phyloP scores from a whole-genome alignment of 2,888 invertebrate species.

The Apoda limacodes region DNA sequence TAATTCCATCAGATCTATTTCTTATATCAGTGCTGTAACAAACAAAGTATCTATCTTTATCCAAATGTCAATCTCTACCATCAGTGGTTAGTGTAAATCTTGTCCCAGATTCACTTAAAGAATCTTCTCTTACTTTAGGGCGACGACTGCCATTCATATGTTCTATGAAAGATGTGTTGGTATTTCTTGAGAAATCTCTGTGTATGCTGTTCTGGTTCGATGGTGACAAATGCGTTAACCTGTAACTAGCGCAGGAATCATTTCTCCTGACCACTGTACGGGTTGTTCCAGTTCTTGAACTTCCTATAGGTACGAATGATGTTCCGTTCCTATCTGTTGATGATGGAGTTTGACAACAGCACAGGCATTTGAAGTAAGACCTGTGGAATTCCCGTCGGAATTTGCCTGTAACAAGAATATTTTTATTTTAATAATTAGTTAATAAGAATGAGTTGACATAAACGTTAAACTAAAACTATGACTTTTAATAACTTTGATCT shows the following conservation, averaged over 20 bases:
- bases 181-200: slow-evolving; percentile 48
- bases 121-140: slow-evolving; percentile 47
- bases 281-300: slow-evolving; percentile 53
- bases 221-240: slow-evolving; percentile 56
- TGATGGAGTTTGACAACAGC: slow-evolving; percentile 42
- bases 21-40: slow-evolving; percentile 29
- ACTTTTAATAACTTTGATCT: no score
- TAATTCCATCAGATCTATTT: slow-evolving; percentile 33
- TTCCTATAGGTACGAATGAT: slow-evolving; percentile 55
- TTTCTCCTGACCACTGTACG: slow-evolving; percentile 55
- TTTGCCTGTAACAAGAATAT: slow-evolving; percentile 71
- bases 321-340: slow-evolving; percentile 49
- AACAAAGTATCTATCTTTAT: slow-evolving; percentile 29
- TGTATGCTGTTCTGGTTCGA: slow-evolving; percentile 59
- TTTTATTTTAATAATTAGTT: slow-evolving; percentile 8
- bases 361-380: slow-evolving; percentile 74
- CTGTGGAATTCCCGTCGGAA: slow-evolving; percentile 79
- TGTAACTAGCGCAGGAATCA: slow-evolving; percentile 58
- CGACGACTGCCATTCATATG: slow-evolving; percentile 52
- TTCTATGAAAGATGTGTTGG: slow-evolving; percentile 60
- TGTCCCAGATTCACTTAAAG: slow-evolving; percentile 50
- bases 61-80: slow-evolving; percentile 54
- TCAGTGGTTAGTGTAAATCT: slow-evolving; percentile 55
- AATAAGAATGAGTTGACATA: slow-evolving; percentile 5
- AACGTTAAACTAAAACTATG: slow-evolving; percentile 1